Evolutionary conservation across 2,113 vertebrate genomes (phyloP).

Genomic region (Pteruthius melanotis): DNA sequence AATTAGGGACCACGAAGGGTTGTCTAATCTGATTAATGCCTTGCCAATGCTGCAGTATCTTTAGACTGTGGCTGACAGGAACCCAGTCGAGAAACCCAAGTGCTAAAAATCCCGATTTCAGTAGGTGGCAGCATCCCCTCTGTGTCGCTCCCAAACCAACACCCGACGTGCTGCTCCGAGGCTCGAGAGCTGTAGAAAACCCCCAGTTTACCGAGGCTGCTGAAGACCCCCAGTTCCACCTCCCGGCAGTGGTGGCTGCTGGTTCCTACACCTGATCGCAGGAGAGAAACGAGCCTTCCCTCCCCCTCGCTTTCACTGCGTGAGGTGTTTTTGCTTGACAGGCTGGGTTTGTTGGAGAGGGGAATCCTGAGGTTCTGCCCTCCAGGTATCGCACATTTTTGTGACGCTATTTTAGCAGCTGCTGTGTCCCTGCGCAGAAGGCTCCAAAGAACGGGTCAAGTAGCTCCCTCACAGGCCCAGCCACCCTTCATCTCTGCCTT

Average conservation of each 20-base stretch:
- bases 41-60: background rate
- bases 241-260: background rate
- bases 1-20: background rate
- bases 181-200: background rate
- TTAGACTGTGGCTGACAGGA: background rate
- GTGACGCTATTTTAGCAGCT: background rate
- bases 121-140: constrained; percentile 62
- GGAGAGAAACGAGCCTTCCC: background rate
- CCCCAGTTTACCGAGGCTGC: accelerated
- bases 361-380: background rate
- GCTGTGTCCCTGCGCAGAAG: background rate
- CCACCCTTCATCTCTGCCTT: background rate
- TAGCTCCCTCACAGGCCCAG: background rate
- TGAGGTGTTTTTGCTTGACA: background rate
- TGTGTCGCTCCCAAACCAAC: background rate
- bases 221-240: background rate
- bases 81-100: background rate
- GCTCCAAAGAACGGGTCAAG: background rate
- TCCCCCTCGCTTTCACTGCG: background rate
- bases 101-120: constrained; percentile 28
- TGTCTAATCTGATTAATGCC: background rate
- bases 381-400: background rate
- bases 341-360: background rate
- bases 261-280: background rate
- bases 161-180: background rate